These are phyloP conservation scores for Volucella bombylans DNA, from an alignment of 2,888 invertebrate genomes.

Conservation along the genomic window DNA sequence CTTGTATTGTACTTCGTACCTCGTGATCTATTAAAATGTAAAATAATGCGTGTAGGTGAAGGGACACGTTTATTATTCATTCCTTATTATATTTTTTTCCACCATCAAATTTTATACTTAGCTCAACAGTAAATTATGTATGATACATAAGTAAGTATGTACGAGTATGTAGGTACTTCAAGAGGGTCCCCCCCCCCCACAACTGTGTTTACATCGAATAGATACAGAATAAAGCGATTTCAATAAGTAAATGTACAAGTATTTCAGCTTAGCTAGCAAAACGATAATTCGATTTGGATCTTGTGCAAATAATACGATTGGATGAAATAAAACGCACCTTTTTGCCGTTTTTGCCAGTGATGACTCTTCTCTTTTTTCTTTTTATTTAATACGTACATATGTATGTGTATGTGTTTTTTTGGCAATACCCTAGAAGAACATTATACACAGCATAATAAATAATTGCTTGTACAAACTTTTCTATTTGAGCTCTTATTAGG, in stretches of 20 bases:
- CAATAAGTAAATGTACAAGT: background rate
- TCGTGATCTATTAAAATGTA: too few species aligned
- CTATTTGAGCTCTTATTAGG: constrained; percentile 61
- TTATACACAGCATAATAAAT: constrained; percentile 34
- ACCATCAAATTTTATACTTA: too few species aligned
- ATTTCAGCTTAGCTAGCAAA: background rate
- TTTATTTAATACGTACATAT: background rate
- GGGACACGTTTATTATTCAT: too few species aligned
- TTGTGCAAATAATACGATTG: constrained; percentile 48
- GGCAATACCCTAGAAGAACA: constrained; percentile 31
- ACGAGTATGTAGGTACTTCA: too few species aligned
- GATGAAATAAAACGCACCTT: constrained; percentile 55
- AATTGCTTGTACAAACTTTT: constrained; percentile 54
- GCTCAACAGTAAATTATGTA: too few species aligned
- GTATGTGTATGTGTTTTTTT: constrained; percentile 1
- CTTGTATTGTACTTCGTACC: too few species aligned
- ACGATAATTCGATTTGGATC: constrained; percentile 24
- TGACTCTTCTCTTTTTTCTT: background rate
- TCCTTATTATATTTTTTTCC: too few species aligned
- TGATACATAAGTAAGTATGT: too few species aligned
- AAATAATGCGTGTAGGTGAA: too few species aligned
- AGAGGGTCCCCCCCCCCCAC: too few species aligned
- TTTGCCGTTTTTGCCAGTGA: constrained; percentile 29
- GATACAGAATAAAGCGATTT: background rate
- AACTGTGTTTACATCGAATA: background rate